Conservation (phyloP, 2,797 vertebrate species). For the Chanos chanos region DNA sequence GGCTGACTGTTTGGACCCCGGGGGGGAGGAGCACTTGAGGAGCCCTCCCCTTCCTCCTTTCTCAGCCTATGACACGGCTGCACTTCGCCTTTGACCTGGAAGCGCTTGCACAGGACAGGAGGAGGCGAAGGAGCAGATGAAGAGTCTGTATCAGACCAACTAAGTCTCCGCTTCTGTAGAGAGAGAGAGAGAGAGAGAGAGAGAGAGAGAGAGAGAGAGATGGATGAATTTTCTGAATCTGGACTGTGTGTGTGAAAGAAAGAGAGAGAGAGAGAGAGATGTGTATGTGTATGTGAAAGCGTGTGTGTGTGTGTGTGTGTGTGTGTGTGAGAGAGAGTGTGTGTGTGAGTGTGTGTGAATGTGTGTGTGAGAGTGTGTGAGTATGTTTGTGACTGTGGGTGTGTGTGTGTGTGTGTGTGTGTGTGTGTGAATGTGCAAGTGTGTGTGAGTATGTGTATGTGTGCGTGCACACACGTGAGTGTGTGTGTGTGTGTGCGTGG, state of each 20-base stretch:
- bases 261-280: background rate
- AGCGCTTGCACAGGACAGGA: conserved; percentile 53
- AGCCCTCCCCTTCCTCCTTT: conserved; percentile 12
- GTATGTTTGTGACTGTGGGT: too few relatives aligned
- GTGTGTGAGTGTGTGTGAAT: background rate
- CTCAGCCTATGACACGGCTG: conserved; percentile 29
- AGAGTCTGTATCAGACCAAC: conserved; percentile 69
- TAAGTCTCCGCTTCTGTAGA: conserved; percentile 70
- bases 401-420: background rate
- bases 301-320: background rate
- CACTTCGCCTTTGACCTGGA: conserved; percentile 35
- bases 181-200: background rate
- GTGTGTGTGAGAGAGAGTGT: background rate
- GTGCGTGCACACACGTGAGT: background rate
- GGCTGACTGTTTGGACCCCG: background rate
- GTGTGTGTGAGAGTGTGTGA: background rate
- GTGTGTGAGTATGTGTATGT: too few relatives aligned
- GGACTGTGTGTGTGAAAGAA: background rate
- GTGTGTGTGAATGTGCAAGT: too few relatives aligned
- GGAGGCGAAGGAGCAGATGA: conserved; percentile 57
- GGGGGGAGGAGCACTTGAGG: background rate
- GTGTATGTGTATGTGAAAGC: background rate
- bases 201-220: background rate
- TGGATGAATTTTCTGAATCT: background rate
- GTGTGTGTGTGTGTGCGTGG: too few relatives aligned